Conservation (phyloP, 2,888 invertebrate species). For the Trachelus iudaicus region DNA sequence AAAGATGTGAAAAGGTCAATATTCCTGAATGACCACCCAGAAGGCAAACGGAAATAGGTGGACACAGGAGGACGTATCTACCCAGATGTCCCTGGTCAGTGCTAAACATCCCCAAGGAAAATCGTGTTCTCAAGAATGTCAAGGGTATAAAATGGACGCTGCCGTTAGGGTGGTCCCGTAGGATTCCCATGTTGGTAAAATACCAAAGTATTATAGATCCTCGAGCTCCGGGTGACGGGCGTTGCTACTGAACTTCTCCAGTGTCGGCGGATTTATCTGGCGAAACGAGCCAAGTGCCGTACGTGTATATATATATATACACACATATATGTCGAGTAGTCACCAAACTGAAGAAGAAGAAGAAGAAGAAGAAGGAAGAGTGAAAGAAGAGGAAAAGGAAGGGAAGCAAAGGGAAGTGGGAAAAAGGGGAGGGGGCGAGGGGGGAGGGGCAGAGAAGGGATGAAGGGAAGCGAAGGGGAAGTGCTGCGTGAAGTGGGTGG, state of each 20-base stretch:
- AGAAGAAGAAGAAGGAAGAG: slow-evolving; percentile 11
- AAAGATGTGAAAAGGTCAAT: background rate
- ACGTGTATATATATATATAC: slow-evolving; percentile 6
- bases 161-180: background rate
- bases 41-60: background rate
- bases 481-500: slow-evolving; percentile 58
- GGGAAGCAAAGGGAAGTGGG: slow-evolving; percentile 6
- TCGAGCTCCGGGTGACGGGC: background rate
- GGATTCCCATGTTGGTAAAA: background rate
- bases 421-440: slow-evolving; percentile 7
- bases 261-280: slow-evolving; percentile 32
- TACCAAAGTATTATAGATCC: background rate
- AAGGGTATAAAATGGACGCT: background rate
- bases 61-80: background rate
- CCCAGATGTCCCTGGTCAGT: background rate
- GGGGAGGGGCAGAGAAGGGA: background rate
- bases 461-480: slow-evolving; percentile 9
- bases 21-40: background rate
- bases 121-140: background rate
- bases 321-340: background rate
- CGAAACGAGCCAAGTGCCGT: slow-evolving; percentile 28
- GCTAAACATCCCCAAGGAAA: background rate
- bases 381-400: slow-evolving; percentile 8
- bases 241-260: background rate
- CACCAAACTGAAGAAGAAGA: slow-evolving; percentile 10